Evolutionary conservation across 2,888 invertebrate genomes (phyloP).

Genomic region (Hartigia nigra): DNA sequence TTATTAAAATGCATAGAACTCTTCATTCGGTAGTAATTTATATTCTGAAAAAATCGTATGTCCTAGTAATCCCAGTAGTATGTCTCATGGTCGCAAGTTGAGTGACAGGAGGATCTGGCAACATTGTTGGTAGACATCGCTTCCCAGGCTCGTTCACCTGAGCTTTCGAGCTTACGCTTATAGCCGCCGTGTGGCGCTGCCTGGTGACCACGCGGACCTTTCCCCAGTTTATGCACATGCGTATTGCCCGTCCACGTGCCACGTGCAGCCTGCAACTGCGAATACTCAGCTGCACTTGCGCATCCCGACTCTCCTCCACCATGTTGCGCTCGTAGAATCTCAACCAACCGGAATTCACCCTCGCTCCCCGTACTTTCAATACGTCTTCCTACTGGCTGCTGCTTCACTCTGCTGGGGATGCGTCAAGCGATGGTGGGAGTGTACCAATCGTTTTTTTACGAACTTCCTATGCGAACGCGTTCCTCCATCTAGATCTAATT

Average conservation of each 20-base stretch:
- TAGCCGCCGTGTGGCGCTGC: background rate
- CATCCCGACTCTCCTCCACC: background rate
- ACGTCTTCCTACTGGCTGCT: background rate
- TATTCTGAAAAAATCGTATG: background rate
- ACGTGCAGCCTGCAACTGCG: background rate
- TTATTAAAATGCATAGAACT: background rate
- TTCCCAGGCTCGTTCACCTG: background rate
- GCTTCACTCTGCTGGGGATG: background rate
- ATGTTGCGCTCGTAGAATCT: background rate
- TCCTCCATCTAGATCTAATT: constrained; percentile 34
- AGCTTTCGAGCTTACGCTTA: background rate
- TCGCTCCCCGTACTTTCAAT: background rate
- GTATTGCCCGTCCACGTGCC: background rate
- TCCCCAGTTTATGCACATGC: background rate
- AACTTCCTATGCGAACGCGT: constrained; percentile 33
- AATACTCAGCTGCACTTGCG: background rate
- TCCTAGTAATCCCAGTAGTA: too few relatives aligned
- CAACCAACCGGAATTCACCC: background rate
- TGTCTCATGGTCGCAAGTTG: too few relatives aligned
- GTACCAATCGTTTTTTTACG: constrained; percentile 26
- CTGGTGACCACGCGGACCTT: background rate
- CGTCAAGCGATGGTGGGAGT: background rate
- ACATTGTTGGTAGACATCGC: background rate
- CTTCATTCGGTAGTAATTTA: background rate
- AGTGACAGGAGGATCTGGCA: background rate